Percentiles rank a stretch among this genome's conserved stretches.
These are phyloP conservation scores for Petromus typicus DNA, from an alignment of 2,113 vertebrate genomes.

Conservation along the genomic window DNA sequence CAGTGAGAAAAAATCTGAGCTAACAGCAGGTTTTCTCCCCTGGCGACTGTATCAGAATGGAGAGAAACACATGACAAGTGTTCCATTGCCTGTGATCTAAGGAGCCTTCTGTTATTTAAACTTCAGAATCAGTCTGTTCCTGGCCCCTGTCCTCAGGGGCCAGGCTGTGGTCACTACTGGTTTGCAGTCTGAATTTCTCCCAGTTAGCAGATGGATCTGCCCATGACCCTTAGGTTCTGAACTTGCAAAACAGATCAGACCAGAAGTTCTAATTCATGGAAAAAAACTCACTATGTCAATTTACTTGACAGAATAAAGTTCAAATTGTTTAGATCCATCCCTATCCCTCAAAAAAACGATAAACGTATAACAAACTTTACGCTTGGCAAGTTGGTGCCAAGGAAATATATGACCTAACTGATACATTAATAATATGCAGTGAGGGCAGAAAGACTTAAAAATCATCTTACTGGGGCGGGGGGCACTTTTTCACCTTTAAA, in stretches of 20 bases:
- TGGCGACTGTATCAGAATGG: neutral
- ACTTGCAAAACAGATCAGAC: conserved; percentile 42
- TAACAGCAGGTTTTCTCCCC: conserved; percentile 22
- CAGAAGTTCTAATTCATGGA: conserved; percentile 53
- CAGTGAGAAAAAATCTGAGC: conserved; percentile 61
- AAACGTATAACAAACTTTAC: neutral
- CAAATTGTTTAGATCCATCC: conserved; percentile 33
- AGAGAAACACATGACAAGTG: conserved; percentile 8
- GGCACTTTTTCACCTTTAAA: neutral
- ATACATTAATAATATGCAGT: neutral
- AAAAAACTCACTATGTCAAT: conserved; percentile 45
- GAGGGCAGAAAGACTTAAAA: neutral
- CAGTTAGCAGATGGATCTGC: neutral
- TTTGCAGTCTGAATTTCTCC: neutral
- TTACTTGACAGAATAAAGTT: conserved; percentile 61
- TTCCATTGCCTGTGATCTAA: neutral
- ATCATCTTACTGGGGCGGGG: neutral
- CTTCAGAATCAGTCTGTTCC: neutral
- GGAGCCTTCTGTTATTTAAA: conserved; percentile 3
- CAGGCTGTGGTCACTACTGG: neutral
- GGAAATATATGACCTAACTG: neutral
- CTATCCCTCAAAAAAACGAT: neutral
- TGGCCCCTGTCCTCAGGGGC: neutral
- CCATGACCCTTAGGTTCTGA: conserved; percentile 29
- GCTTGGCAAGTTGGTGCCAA: neutral